These are phyloP conservation scores for Lymantria monacha DNA, from an alignment of 2,888 invertebrate genomes.

Conservation along the genomic window DNA sequence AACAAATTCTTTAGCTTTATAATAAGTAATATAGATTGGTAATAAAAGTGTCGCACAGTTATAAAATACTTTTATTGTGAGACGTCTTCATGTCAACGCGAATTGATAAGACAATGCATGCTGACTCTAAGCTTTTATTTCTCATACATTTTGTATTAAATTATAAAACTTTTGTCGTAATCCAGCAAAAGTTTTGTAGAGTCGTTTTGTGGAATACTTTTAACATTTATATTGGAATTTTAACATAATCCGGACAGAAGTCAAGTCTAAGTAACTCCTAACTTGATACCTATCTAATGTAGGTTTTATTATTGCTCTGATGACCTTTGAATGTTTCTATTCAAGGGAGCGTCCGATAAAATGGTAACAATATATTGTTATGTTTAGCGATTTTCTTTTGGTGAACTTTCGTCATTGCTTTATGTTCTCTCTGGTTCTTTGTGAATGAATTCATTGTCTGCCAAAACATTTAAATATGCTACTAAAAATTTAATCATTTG, in stretches of 20 bases:
- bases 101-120: slow-evolving; percentile 38
- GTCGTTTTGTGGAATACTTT: slow-evolving; percentile 45
- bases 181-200: slow-evolving; percentile 55
- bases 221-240: slow-evolving; percentile 63
- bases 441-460: neutral
- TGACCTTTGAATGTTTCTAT: slow-evolving; percentile 19
- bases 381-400: neutral
- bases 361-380: slow-evolving; percentile 5
- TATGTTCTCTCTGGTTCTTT: neutral
- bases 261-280: slow-evolving; percentile 21
- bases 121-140: slow-evolving; percentile 31
- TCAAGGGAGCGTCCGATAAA: neutral
- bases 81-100: slow-evolving; percentile 18
- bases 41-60: slow-evolving; percentile 12
- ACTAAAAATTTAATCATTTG: too few species aligned
- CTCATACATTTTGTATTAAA: slow-evolving; percentile 48
- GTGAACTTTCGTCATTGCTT: neutral
- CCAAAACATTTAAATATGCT: neutral
- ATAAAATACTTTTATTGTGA: slow-evolving; percentile 18
- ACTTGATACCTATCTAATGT: slow-evolving; percentile 8
- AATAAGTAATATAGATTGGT: too few species aligned
- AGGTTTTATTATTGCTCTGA: slow-evolving; percentile 8
- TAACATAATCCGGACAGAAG: slow-evolving; percentile 52
- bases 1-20: too few species aligned
- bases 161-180: slow-evolving; percentile 52